phyloP scores from a whole-genome alignment of 92 coral and sea anemone species.

The Palythoa grandis region DNA sequence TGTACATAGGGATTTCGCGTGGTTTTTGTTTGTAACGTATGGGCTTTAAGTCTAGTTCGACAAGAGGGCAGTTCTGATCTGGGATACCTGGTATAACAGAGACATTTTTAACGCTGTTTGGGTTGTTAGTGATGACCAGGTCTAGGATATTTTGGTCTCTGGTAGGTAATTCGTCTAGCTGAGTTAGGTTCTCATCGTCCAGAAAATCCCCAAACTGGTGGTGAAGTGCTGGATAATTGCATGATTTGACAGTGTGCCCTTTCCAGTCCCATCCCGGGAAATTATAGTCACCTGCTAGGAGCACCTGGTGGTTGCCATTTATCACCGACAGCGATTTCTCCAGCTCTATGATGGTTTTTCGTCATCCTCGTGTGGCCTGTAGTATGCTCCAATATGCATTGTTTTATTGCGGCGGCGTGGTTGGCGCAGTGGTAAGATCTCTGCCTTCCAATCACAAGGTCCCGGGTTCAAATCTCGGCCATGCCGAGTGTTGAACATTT shows the following conservation, averaged over 20 bases:
- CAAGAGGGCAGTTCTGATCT: constrained; percentile 30
- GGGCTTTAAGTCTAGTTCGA: constrained; percentile 43
- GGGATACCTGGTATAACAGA: constrained; percentile 54
- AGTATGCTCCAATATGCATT: constrained; percentile 65
- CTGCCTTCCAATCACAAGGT: too few relatives aligned
- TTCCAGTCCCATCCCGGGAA: constrained; percentile 72
- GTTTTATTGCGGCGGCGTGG: constrained; percentile 52
- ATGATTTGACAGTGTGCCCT: constrained; percentile 49
- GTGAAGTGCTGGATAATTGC: constrained; percentile 50
- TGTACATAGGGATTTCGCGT: constrained; percentile 55
- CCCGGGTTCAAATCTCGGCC: too few relatives aligned
- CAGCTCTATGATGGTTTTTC: constrained; percentile 34
- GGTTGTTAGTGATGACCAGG: constrained; percentile 58
- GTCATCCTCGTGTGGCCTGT: constrained; percentile 58
- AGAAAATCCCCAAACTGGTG: constrained; percentile 69
- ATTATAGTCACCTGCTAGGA: constrained; percentile 6
- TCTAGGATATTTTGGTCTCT: constrained; percentile 61
- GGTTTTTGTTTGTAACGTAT: constrained; percentile 60
- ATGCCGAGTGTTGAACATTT: too few relatives aligned
- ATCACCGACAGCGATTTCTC: neutral
- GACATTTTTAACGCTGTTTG: constrained; percentile 38
- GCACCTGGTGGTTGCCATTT: neutral
- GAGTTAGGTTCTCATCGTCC: constrained; percentile 53
- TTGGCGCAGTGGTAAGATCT: too few relatives aligned
- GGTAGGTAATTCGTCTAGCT: constrained; percentile 64